Evolutionary conservation across 2,797 vertebrate species (phyloP).

Genomic region (Cheirogaleus major): DNA sequence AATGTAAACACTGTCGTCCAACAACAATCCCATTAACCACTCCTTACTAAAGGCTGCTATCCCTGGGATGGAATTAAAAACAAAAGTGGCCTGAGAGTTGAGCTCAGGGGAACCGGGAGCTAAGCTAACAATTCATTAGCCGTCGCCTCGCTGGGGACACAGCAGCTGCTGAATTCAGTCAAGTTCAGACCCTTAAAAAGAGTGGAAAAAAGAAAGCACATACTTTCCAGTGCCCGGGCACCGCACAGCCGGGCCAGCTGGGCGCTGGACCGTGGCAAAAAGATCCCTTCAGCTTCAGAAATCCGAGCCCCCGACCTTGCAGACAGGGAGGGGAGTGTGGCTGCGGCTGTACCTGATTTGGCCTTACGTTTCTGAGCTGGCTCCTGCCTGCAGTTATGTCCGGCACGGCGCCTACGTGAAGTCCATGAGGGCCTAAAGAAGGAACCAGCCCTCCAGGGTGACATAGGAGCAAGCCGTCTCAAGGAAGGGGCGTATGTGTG

Average conservation of each 20-base stretch:
- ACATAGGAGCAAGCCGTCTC: background rate
- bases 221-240: slow-evolving; percentile 58
- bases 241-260: background rate
- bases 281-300: slow-evolving; percentile 67
- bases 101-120: slow-evolving; percentile 69
- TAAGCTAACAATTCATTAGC: slow-evolving; percentile 62
- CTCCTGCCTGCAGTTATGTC: background rate
- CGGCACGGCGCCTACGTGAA: background rate
- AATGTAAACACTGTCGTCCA: background rate
- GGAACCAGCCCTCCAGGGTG: background rate
- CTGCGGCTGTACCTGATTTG: background rate
- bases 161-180: slow-evolving; percentile 78
- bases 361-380: background rate
- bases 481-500: background rate
- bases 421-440: background rate
- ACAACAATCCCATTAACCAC: slow-evolving; percentile 53
- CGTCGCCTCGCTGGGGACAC: background rate
- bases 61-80: slow-evolving; percentile 79
- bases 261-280: background rate
- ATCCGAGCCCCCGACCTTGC: slow-evolving; percentile 13
- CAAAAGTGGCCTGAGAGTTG: slow-evolving; percentile 73
- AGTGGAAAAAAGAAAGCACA: slow-evolving; percentile 72
- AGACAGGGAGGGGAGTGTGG: background rate
- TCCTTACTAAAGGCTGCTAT: slow-evolving; percentile 75
- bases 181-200: slow-evolving; percentile 76